Conservation (phyloP, 2,113 vertebrate species). For the Burhinus bistriatus region DNA sequence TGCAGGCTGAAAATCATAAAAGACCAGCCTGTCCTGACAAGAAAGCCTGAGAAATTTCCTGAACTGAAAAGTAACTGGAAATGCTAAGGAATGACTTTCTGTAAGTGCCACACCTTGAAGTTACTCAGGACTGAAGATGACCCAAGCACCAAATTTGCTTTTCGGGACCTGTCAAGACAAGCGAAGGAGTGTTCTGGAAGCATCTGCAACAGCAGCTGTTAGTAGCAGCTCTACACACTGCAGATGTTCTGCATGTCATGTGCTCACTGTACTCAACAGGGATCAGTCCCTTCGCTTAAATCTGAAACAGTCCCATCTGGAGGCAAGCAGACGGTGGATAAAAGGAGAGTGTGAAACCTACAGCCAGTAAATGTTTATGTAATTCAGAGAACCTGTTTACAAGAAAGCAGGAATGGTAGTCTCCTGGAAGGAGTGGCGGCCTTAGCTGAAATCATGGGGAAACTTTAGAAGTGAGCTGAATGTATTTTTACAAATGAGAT, state of each 20-base stretch:
- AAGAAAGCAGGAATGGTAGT: too few species aligned
- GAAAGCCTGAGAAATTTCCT: constrained; percentile 61
- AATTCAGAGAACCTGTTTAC: background rate
- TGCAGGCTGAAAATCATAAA: constrained; percentile 69
- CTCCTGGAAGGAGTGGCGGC: background rate
- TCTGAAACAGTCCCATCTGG: background rate
- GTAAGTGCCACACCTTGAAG: background rate
- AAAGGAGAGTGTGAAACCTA: background rate
- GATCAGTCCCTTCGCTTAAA: background rate
- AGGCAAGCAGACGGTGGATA: background rate
- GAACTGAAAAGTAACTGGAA: constrained; percentile 53
- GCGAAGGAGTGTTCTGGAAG: constrained; percentile 7
- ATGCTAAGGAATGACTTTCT: constrained; percentile 33
- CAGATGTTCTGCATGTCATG: background rate
- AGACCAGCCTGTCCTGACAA: constrained; percentile 51
- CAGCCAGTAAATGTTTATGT: background rate
- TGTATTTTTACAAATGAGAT: background rate
- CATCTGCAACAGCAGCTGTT: background rate
- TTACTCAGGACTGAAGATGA: background rate
- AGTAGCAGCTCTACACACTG: background rate
- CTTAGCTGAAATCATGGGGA: background rate
- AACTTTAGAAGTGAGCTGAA: background rate
- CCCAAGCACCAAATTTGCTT: background rate
- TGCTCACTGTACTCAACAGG: background rate
- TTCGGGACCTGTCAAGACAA: background rate